These are phyloP conservation scores for Arnoldichthys spilopterus DNA, from an alignment of 2,797 vertebrate species.

Conservation along the genomic window DNA sequence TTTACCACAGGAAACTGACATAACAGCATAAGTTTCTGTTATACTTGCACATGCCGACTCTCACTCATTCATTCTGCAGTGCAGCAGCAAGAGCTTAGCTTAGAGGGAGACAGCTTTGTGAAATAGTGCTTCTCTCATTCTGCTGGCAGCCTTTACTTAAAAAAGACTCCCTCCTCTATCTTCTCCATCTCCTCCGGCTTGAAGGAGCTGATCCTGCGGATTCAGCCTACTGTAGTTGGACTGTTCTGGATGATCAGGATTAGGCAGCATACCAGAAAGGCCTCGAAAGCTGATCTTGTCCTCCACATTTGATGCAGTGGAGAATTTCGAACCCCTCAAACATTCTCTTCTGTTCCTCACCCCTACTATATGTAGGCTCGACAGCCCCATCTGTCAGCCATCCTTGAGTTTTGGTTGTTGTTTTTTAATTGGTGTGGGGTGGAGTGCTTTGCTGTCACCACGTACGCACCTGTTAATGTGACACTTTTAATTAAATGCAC, in stretches of 20 bases:
- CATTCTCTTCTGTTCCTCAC: slow-evolving; percentile 5
- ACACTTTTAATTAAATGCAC: neutral
- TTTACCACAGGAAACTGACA: neutral
- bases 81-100: slow-evolving; percentile 27
- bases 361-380: neutral
- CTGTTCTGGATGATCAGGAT: slow-evolving; percentile 4
- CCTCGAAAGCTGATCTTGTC: neutral
- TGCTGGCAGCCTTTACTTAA: neutral
- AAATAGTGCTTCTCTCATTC: slow-evolving; percentile 15
- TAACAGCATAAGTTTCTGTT: neutral
- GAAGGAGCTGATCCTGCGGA: slow-evolving; percentile 6
- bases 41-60: neutral
- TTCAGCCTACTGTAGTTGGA: neutral
- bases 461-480: neutral
- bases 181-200: neutral
- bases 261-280: neutral
- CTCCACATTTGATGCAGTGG: slow-evolving; percentile 7
- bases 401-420: neutral
- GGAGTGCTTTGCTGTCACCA: neutral
- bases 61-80: slow-evolving; percentile 7
- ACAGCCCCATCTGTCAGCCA: neutral
- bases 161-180: neutral
- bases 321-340: neutral
- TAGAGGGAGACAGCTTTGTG: slow-evolving; percentile 1
- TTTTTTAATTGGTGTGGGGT: neutral